phyloP scores from a whole-genome alignment of 2,797 vertebrate genomes.

The Lithobates sylvaticus region DNA sequence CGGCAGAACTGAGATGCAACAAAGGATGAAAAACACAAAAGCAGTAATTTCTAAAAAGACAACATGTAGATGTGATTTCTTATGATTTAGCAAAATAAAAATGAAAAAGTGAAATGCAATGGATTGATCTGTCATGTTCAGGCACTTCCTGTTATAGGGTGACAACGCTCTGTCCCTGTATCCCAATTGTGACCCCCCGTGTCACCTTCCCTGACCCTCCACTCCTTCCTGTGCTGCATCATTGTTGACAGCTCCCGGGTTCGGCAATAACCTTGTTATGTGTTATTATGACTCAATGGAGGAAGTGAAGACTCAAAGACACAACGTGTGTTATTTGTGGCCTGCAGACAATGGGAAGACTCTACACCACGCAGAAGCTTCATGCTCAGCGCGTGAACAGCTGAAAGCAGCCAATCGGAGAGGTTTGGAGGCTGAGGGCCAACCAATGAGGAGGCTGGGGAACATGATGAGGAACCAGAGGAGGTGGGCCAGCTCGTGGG shows the following conservation, averaged over 20 bases:
- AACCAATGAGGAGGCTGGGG: constrained; percentile 14
- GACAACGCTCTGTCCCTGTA: neutral
- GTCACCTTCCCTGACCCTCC: no score
- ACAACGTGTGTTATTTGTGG: constrained; percentile 32
- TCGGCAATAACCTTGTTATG: constrained; percentile 15
- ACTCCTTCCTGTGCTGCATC: neutral
- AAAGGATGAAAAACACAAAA: no score
- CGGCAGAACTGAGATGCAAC: no score
- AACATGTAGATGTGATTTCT: no score
- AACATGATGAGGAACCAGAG: neutral
- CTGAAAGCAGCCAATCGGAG: constrained; percentile 47
- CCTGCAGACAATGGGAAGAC: constrained; percentile 23
- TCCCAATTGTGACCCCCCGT: no score
- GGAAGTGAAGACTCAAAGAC: constrained; percentile 51
- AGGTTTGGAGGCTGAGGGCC: neutral
- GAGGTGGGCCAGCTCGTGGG: neutral
- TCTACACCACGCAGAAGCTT: constrained; percentile 19
- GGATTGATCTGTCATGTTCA: no score
- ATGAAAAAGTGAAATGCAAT: no score
- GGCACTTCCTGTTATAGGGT: neutral
- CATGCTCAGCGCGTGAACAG: constrained; percentile 49
- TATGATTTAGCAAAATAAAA: no score
- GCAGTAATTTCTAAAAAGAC: no score
- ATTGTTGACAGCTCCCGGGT: neutral
- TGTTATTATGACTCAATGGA: constrained; percentile 24